These are phyloP conservation scores for Tachysurus vachellii DNA, from an alignment of 2,113 vertebrate species.

Conservation along the genomic window DNA sequence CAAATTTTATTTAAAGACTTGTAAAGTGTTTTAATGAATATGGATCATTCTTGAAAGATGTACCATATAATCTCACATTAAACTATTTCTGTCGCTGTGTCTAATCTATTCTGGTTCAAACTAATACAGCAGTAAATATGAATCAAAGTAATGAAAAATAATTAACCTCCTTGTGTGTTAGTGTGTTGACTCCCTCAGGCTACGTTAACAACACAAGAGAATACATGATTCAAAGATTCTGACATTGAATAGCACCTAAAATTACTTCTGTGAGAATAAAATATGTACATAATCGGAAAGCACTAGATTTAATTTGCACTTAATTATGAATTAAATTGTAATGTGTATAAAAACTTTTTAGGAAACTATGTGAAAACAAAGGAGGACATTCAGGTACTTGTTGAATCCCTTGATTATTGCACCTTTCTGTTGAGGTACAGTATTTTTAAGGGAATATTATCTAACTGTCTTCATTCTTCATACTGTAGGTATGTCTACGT, in stretches of 20 bases:
- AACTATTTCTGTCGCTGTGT: not conserved
- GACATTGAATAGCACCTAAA: not conserved
- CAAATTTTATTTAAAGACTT: not conserved
- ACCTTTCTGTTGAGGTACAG: not conserved
- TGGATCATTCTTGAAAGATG: not conserved
- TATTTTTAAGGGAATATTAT: too few species aligned
- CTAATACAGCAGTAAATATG: not conserved
- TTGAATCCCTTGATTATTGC: not conserved
- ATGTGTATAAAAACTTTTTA: not conserved
- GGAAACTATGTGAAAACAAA: not conserved
- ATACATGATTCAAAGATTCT: not conserved
- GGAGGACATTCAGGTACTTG: not conserved
- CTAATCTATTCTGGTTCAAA: not conserved
- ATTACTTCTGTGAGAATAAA: not conserved
- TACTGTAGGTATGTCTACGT: not conserved
- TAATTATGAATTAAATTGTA: not conserved
- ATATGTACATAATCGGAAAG: not conserved
- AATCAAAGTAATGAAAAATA: not conserved
- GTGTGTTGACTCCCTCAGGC: not conserved
- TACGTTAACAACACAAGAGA: not conserved
- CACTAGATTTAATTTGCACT: not conserved
- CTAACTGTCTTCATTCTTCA: not conserved
- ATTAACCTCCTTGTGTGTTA: conserved; percentile 1
- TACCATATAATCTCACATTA: not conserved
- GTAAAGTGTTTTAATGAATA: not conserved